Conservation (phyloP, 2,888 invertebrate genomes). For the Ormyrus rosae region DNA sequence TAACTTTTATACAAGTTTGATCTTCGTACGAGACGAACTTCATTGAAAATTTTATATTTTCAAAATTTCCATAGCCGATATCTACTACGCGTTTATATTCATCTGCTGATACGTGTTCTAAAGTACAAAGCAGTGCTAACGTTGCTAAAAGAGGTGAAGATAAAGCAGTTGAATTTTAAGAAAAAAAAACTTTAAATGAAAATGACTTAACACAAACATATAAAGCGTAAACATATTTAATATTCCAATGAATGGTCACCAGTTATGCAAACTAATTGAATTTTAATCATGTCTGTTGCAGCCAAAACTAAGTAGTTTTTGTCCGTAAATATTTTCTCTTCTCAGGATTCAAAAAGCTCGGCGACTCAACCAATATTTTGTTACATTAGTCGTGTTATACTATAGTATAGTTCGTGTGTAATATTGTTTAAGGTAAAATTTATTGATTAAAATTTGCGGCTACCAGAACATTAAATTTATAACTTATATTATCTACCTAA, state of each 20-base stretch:
- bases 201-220: constrained; percentile 13
- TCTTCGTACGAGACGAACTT: constrained; percentile 9
- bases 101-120: neutral
- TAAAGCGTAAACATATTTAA: constrained; percentile 30
- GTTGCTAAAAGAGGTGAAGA: neutral
- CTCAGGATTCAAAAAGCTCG: neutral
- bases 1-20: neutral
- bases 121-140: neutral
- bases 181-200: neutral
- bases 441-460: too few species aligned
- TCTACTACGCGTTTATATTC: neutral
- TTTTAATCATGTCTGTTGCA: constrained; percentile 6
- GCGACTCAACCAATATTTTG: neutral
- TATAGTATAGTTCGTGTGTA: neutral
- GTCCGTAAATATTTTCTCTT: constrained; percentile 32
- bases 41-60: constrained; percentile 16
- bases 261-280: constrained; percentile 15
- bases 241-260: neutral
- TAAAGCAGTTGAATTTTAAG: neutral
- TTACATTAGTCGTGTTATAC: neutral
- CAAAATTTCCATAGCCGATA: constrained; percentile 14
- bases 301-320: constrained; percentile 15
- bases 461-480: too few species aligned
- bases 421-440: too few species aligned
- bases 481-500: too few species aligned